Percentiles rank a stretch among this genome's conserved stretches.
phyloP scores from a whole-genome alignment of 2,113 vertebrate genomes.

The Corythoichthys haematopterus region DNA sequence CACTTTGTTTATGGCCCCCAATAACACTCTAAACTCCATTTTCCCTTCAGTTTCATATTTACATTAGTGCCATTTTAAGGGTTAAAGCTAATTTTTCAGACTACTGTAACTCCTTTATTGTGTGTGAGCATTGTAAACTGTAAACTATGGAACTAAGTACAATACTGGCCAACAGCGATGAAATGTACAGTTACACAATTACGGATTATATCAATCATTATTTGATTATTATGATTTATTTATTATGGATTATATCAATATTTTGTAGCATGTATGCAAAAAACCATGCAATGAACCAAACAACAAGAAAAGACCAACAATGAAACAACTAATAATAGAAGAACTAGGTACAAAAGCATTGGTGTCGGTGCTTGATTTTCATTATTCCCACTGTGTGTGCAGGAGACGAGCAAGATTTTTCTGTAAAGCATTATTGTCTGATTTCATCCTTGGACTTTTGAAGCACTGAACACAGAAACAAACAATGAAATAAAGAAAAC shows the following conservation, averaged over 20 bases:
- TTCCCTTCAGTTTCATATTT: too few species aligned
- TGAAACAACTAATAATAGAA: background rate
- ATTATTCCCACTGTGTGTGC: background rate
- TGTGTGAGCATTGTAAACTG: background rate
- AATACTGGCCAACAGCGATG: background rate
- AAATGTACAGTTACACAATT: background rate
- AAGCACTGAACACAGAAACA: background rate
- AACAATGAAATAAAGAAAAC: background rate
- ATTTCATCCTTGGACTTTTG: background rate
- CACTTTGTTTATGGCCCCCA: too few species aligned
- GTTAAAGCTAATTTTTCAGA: background rate
- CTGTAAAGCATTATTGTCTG: background rate
- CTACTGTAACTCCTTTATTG: background rate
- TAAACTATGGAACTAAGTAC: background rate
- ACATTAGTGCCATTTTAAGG: too few species aligned
- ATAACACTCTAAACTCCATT: too few species aligned
- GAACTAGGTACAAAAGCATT: background rate
- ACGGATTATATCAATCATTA: too few species aligned
- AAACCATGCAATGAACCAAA: background rate
- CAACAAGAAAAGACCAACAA: background rate
- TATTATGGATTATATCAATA: too few species aligned
- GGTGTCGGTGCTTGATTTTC: background rate
- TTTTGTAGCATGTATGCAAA: too few species aligned
- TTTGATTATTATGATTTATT: too few species aligned
- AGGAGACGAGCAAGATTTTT: background rate